Base-by-base conservation (phyloP, 2,113 vertebrate genomes). In the Cyprinodon tularosa region DNA sequence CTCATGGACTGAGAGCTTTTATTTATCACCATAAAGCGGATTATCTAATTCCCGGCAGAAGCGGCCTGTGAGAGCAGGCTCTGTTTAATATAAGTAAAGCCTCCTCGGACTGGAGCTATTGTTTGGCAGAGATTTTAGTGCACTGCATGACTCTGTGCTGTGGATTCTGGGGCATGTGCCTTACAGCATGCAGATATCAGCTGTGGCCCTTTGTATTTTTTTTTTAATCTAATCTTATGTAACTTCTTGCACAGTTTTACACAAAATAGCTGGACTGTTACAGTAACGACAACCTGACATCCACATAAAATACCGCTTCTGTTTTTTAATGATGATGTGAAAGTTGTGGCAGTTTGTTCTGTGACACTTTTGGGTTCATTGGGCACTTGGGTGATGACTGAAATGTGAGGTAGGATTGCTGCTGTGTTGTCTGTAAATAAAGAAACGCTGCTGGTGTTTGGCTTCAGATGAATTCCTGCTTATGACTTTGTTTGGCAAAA, bases 31-130 rank as follows among this genome's bases (percentile, higher is more conserved):
- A 80, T 84, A 79, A 92, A 93, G 89, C 80, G 82, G 92, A 92
- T 94, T 93, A 91, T 40, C 64, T 50, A 22, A 4, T 48, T 72
- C 60, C n/a, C 37, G 50, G 59, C 76, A 65, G 78, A 79, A 66
- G 71, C 75, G 42, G 71, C 39, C 67, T 44, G 82, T 61, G 44
- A 1, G 67, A 86, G 71, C 73, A 50, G 73, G 36, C 79, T 62
- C 86, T 84, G 77, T 78, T 91, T 90, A 92, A 88, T 87, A 84
- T 85, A 82, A 81, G 77, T 79, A 83, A 84, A 86, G 87, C 81
- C 73, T 81, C 81, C 62, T 82, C 57, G 6, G 68, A 62, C 79
- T 65, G 76, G 13, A 85, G 71, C 84, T 76, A 87, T 88, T 90
- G 85, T 78, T 72, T 39, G 69, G 63, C 64, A 37, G 71, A 66